phyloP scores from a whole-genome alignment of 2,797 vertebrate genomes.

The Nothura maculosa region DNA sequence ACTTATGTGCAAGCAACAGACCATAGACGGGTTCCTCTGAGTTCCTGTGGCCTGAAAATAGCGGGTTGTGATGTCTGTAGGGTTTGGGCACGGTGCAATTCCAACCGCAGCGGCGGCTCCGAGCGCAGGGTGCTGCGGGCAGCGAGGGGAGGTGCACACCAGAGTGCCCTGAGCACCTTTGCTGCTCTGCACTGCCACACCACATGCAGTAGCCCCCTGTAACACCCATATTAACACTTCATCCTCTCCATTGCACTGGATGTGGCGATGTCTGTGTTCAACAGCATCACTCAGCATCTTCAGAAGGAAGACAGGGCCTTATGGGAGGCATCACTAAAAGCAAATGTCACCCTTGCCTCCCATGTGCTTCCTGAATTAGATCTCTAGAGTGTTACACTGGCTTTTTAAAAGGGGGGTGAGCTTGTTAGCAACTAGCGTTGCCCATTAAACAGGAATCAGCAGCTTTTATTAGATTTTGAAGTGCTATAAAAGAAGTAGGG shows the following conservation, averaged over 20 bases:
- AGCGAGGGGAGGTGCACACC: rapidly evolving
- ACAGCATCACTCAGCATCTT: neutral
- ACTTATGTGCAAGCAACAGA: neutral
- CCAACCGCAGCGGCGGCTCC: neutral
- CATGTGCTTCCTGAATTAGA: constrained; percentile 30
- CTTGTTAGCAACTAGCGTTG: constrained; percentile 4
- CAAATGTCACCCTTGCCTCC: neutral
- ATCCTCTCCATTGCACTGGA: neutral
- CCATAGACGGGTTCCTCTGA: neutral
- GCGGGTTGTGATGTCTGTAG: neutral
- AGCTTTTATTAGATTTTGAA: neutral
- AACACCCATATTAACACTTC: neutral
- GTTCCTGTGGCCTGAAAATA: neutral
- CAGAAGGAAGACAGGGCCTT: neutral
- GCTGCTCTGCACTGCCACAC: neutral
- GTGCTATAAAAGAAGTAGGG: neutral
- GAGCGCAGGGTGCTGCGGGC: rapidly evolving
- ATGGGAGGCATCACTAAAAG: neutral
- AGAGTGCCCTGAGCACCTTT: rapidly evolving
- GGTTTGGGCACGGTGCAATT: rapidly evolving
- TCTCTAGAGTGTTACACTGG: neutral
- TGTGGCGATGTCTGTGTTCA: rapidly evolving
- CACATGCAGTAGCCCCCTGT: neutral
- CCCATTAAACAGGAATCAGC: neutral
- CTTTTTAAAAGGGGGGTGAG: constrained; percentile 25